phyloP scores from a whole-genome alignment of 2,797 vertebrate species.

The Gallinago stenura region DNA sequence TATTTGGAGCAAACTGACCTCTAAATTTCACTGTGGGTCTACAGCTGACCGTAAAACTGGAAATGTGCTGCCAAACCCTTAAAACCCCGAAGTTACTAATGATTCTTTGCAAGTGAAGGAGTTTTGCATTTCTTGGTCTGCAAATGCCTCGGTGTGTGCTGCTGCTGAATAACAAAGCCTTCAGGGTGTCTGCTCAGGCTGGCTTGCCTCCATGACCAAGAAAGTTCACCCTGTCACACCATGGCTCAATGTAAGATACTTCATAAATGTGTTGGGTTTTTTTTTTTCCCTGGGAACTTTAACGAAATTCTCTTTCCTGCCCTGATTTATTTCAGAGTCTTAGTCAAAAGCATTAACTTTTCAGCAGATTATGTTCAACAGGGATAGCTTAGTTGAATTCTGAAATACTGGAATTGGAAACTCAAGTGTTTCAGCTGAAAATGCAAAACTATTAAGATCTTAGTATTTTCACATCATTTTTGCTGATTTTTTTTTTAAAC shows the following conservation, averaged over 20 bases:
- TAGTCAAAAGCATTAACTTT: neutral
- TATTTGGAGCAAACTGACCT: neutral
- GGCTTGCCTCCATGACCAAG: rapidly evolving
- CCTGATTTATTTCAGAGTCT: neutral
- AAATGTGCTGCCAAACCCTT: neutral
- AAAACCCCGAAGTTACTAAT: neutral
- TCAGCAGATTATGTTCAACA: neutral
- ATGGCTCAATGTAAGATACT: neutral
- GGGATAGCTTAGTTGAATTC: neutral
- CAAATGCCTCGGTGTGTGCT: neutral
- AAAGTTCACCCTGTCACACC: neutral
- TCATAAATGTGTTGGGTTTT: neutral
- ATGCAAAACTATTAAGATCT: neutral
- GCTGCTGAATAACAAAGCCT: neutral
- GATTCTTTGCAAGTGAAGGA: neutral
- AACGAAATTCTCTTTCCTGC: neutral
- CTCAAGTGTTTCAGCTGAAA: neutral
- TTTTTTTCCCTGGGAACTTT: neutral
- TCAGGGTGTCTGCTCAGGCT: rapidly evolving
- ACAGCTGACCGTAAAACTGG: neutral
- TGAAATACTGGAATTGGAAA: neutral
- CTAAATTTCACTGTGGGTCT: neutral
- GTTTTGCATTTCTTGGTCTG: neutral
- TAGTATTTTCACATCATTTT: neutral
- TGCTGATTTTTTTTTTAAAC: neutral